phyloP scores from a whole-genome alignment of 2,113 vertebrate genomes.

The Hystrix brachyura region DNA sequence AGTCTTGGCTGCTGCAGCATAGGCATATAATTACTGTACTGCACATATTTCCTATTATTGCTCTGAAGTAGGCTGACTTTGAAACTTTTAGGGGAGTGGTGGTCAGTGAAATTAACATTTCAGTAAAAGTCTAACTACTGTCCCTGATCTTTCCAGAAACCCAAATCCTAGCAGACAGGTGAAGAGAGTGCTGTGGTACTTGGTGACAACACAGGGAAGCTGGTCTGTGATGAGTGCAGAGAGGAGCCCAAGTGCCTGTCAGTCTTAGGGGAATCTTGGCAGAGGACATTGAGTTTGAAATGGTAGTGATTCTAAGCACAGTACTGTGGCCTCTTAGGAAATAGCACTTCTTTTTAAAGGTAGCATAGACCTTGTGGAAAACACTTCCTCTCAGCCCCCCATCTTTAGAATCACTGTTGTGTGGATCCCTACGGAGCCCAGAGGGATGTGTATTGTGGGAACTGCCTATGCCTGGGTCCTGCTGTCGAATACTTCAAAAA shows the following conservation, averaged over 20 bases:
- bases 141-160: not conserved
- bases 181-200: not conserved
- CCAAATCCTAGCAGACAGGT: not conserved
- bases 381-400: fast-evolving
- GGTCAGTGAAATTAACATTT: not conserved
- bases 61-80: not conserved
- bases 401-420: not conserved
- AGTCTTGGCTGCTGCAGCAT: not conserved
- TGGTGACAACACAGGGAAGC: not conserved
- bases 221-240: not conserved
- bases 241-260: not conserved
- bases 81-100: not conserved
- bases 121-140: not conserved
- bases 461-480: not conserved
- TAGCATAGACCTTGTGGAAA: not conserved
- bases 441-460: not conserved
- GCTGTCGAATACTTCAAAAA: not conserved
- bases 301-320: not conserved
- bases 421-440: not conserved
- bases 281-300: not conserved
- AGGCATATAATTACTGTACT: not conserved
- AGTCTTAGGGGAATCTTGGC: not conserved
- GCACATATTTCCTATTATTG: not conserved
- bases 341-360: not conserved
- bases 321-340: not conserved